phyloP scores from a whole-genome alignment of 2,888 invertebrate genomes.

The Meteorus colon region DNA sequence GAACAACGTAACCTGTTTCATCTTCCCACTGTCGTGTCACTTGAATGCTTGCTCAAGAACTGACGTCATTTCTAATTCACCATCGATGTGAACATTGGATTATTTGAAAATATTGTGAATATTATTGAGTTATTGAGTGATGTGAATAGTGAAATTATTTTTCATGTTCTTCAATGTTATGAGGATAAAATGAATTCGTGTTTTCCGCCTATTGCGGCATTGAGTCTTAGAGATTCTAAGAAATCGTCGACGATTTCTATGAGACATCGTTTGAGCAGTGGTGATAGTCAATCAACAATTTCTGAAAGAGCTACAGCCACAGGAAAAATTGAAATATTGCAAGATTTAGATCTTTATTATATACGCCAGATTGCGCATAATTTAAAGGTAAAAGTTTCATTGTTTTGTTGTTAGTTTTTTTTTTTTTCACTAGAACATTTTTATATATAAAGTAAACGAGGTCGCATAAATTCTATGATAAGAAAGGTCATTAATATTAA shows the following conservation, averaged over 20 bases:
- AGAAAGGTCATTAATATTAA: not conserved
- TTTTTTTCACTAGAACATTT: not conserved
- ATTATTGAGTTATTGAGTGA: not conserved
- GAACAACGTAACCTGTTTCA: conserved; percentile 47
- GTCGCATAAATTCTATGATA: not conserved
- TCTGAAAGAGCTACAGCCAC: conserved; percentile 52
- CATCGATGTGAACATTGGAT: conserved; percentile 36
- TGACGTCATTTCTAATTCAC: conserved; percentile 58
- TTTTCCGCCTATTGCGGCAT: conserved; percentile 74
- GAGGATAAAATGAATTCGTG: conserved; percentile 73
- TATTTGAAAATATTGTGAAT: not conserved
- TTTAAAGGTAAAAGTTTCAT: conserved; percentile 72
- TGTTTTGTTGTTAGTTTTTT: not conserved
- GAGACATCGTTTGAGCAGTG: conserved; percentile 65
- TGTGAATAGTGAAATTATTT: not conserved
- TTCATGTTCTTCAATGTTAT: not conserved
- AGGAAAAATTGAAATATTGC: conserved; percentile 74
- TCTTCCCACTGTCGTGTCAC: conserved; percentile 24
- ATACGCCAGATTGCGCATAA: conserved; percentile 76
- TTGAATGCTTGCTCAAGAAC: conserved; percentile 10
- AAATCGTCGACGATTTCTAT: conserved; percentile 57
- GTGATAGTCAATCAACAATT: conserved; percentile 56
- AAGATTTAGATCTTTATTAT: conserved; percentile 76
- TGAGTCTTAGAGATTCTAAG: conserved; percentile 70
- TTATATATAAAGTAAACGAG: not conserved